Conservation (phyloP, 2,113 vertebrate species). For the Meriones unguiculatus region DNA sequence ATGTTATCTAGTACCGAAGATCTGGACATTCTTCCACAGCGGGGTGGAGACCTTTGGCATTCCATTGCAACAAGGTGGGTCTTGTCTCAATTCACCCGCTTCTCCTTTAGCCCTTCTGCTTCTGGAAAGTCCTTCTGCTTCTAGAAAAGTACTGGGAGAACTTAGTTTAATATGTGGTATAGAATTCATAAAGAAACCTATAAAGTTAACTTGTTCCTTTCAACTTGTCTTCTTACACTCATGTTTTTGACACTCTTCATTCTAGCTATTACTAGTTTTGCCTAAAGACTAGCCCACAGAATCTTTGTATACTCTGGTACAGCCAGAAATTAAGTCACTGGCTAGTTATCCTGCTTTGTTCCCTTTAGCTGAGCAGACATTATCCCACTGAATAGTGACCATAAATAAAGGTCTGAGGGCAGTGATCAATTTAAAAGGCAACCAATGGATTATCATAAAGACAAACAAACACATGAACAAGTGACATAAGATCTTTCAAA, state of each 20-base stretch:
- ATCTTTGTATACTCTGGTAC: not conserved
- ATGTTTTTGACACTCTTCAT: not conserved
- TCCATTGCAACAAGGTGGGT: too few species aligned
- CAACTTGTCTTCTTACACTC: not conserved
- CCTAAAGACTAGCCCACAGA: not conserved
- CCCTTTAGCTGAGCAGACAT: not conserved
- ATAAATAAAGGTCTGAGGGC: not conserved
- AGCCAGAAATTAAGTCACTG: not conserved
- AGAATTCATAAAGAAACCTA: too few species aligned
- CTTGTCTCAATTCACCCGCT: too few species aligned
- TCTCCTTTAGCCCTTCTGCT: too few species aligned
- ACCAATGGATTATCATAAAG: not conserved
- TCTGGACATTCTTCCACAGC: too few species aligned
- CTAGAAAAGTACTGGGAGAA: too few species aligned
- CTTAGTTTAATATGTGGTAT: too few species aligned
- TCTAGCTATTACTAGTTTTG: conserved; percentile 1
- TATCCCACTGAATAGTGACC: not conserved
- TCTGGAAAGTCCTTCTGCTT: too few species aligned
- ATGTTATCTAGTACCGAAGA: too few species aligned
- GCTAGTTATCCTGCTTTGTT: not conserved
- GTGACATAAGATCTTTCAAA: not conserved
- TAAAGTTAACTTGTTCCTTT: too few species aligned
- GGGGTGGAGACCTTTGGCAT: too few species aligned
- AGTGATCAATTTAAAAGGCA: not conserved
- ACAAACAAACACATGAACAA: not conserved